These are phyloP conservation scores for Apamea sordens DNA, from an alignment of 2,888 invertebrate species.

Conservation along the genomic window DNA sequence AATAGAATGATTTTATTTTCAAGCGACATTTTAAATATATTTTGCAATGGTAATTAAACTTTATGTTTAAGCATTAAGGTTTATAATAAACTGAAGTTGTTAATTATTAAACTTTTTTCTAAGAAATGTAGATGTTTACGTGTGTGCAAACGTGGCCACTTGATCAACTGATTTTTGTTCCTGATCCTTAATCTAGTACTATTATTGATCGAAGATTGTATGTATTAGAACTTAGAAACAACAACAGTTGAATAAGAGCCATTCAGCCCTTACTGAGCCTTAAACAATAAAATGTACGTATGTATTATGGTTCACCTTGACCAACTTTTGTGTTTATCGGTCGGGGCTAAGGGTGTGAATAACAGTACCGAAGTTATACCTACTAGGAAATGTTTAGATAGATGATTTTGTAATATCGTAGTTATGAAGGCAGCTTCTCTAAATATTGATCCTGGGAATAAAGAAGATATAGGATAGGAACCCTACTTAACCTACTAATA, in stretches of 20 bases:
- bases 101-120: too few species aligned
- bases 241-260: not conserved
- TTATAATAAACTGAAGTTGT: too few species aligned
- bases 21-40: too few species aligned
- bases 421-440: not conserved
- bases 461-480: not conserved
- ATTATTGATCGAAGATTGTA: too few species aligned
- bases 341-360: slow-evolving; percentile 7
- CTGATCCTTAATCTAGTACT: too few species aligned
- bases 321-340: slow-evolving; percentile 25
- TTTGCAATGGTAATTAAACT: too few species aligned
- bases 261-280: not conserved
- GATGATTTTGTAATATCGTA: not conserved
- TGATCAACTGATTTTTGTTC: too few species aligned
- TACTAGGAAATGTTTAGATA: not conserved
- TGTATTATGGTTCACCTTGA: slow-evolving; percentile 37
- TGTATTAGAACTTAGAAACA: slow-evolving; percentile 4
- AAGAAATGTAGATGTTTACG: too few species aligned
- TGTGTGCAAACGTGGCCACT: too few species aligned
- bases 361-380: not conserved
- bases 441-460: not conserved
- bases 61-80: too few species aligned
- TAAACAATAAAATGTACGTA: slow-evolving; percentile 21
- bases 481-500: too few species aligned
- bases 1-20: too few species aligned